These are phyloP conservation scores for Drosophila borealis DNA, from an alignment of 2,888 invertebrate genomes.

Conservation along the genomic window DNA sequence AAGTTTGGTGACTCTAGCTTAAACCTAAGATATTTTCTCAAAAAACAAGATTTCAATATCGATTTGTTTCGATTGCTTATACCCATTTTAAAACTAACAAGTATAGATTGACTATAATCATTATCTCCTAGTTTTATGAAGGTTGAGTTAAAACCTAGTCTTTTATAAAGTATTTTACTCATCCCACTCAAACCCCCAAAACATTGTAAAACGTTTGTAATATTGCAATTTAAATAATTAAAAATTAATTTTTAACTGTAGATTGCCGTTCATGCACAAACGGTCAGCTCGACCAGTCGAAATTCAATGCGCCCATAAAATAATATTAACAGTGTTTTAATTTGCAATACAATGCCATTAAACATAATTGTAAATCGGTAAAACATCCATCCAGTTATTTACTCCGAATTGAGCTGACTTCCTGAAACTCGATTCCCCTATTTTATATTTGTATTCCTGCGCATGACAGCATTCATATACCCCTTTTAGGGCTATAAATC, in stretches of 20 bases:
- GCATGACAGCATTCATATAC: conserved; percentile 1
- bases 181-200: not conserved
- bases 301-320: conserved; percentile 8
- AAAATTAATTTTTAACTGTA: conserved; percentile 45
- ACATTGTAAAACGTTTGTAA: too few relatives aligned
- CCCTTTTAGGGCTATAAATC: not conserved
- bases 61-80: too few relatives aligned
- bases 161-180: not conserved
- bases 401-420: conserved; percentile 11
- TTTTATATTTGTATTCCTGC: conserved; percentile 13
- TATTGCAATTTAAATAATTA: conserved; percentile 23
- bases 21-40: too few relatives aligned
- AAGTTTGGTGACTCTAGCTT: too few relatives aligned
- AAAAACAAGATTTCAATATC: too few relatives aligned
- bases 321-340: conserved; percentile 13
- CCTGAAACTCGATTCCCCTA: conserved; percentile 9
- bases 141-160: not conserved
- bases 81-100: too few relatives aligned
- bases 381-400: conserved; percentile 1
- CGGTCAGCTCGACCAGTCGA: not conserved
- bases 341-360: not conserved
- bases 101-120: too few relatives aligned
- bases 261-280: conserved; percentile 12
- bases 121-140: too few relatives aligned
- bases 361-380: conserved; percentile 1